Base-by-base conservation (phyloP, 2,797 vertebrate genomes). In the Alcedo quadribrachys region DNA sequence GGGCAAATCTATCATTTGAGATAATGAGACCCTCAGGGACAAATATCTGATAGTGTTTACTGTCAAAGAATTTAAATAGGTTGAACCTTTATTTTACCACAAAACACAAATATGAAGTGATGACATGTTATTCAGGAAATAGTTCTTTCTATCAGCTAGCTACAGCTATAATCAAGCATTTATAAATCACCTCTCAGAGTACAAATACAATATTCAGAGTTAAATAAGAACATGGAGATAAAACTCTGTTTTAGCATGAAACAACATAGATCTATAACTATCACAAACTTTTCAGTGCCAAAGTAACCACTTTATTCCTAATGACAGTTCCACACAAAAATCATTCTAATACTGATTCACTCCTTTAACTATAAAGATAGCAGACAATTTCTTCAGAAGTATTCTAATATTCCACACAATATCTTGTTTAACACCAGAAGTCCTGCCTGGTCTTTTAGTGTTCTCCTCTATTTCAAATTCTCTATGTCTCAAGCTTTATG, bases 1-100 rank as follows among this genome's bases (percentile, higher is more conserved):
- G 42, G 57, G 22, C 43, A 94, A 67, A 91, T 90, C 63, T 83
- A 22, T 51, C 51, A 84, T 87, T 93, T 90, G 57, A 91, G 54
- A 79, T 81, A 88, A 90, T 70, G 71, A 92, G 25, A 22, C 27
- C 25, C 28, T 73, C 51, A 57, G 67, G 63, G 74, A 89, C 61
- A 81, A 85, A 70, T 4, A 65, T 62, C 43, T 85, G 53, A 74
- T 46, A 73, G 22, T 60, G 60, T 88, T 94, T 86, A 66, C 67
- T 88, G 61, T 46, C 45, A 91, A 45, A 60, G 46, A 86, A 45
- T 73, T 68, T 67, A 77, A 87, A 77, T 57, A 81, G 20, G 15
- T 73, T 67, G 55, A 88, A 76, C 9, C 24, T 67, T 70, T 70
- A 83, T 83, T 32, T 85, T 84, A 37, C 24, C 46, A 76, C 40